Conservation (phyloP, 2,797 vertebrate species). For the Gobionotothen gibberifrons region DNA sequence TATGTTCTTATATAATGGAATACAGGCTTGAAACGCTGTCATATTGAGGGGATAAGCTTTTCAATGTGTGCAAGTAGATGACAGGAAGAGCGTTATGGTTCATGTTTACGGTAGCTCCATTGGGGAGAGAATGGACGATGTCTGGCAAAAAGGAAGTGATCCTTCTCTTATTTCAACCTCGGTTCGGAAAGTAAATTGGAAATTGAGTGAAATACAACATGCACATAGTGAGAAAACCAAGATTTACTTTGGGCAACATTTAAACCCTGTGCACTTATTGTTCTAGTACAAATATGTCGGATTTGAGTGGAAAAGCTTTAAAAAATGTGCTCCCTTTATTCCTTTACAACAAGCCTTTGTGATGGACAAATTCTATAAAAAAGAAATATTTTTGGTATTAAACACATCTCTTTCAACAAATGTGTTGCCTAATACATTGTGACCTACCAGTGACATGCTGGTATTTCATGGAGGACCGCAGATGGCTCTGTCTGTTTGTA, state of each 20-base stretch:
- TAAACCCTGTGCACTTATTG: neutral
- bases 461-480: slow-evolving; percentile 25
- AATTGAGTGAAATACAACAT: neutral
- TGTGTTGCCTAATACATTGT: slow-evolving; percentile 13
- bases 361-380: neutral
- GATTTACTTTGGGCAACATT: neutral
- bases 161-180: slow-evolving; percentile 10
- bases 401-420: slow-evolving; percentile 13
- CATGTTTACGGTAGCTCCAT: slow-evolving; percentile 39
- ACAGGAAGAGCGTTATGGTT: slow-evolving; percentile 31
- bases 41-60: slow-evolving; percentile 23
- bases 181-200: neutral
- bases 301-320: neutral
- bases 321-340: neutral
- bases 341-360: neutral
- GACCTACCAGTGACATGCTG: slow-evolving; percentile 18
- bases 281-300: neutral
- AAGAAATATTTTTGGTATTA: slow-evolving; percentile 10
- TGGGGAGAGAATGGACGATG: slow-evolving; percentile 14
- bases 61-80: slow-evolving; percentile 34
- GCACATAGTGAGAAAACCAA: neutral
- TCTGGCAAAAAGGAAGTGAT: slow-evolving; percentile 22
- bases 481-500: slow-evolving; percentile 35
- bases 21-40: slow-evolving; percentile 14
- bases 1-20: slow-evolving; percentile 41